These are phyloP conservation scores for Chesias legatella DNA, from an alignment of 2,888 invertebrate genomes.

Conservation along the genomic window DNA sequence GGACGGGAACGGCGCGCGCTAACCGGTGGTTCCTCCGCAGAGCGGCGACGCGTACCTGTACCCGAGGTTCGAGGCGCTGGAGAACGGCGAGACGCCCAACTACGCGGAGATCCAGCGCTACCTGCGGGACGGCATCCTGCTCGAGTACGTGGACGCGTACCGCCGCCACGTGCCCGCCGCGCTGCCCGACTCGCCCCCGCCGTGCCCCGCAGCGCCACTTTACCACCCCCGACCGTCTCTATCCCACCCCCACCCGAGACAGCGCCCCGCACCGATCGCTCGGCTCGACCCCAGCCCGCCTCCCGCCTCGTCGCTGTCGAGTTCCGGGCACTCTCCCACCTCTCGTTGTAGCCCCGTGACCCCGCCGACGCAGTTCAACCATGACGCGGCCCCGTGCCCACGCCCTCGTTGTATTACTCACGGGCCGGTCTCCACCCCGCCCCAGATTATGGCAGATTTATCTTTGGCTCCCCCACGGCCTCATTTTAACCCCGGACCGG, in stretches of 20 bases:
- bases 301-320: slow-evolving; percentile 1
- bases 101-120: slow-evolving; percentile 59
- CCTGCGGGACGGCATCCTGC: slow-evolving; percentile 65
- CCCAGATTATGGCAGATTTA: too few relatives aligned
- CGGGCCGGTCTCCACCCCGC: too few relatives aligned
- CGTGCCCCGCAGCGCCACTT: slow-evolving; percentile 1
- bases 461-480: too few relatives aligned
- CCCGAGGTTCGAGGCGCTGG: slow-evolving; percentile 77
- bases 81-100: slow-evolving; percentile 68
- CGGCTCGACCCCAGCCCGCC: slow-evolving; percentile 1
- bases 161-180: slow-evolving; percentile 57
- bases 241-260: too few relatives aligned
- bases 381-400: too few relatives aligned
- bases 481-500: too few relatives aligned
- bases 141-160: slow-evolving; percentile 63
- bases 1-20: too few relatives aligned
- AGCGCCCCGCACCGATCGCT: too few relatives aligned
- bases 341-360: too few relatives aligned
- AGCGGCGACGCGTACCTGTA: slow-evolving; percentile 66
- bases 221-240: slow-evolving; percentile 3
- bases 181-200: slow-evolving; percentile 25
- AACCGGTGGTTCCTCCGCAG: slow-evolving; percentile 47
- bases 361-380: not conserved
- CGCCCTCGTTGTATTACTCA: too few relatives aligned
- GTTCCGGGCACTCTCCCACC: too few relatives aligned